phyloP scores from a whole-genome alignment of 2,797 vertebrate species.

The Acipenser ruthenus region DNA sequence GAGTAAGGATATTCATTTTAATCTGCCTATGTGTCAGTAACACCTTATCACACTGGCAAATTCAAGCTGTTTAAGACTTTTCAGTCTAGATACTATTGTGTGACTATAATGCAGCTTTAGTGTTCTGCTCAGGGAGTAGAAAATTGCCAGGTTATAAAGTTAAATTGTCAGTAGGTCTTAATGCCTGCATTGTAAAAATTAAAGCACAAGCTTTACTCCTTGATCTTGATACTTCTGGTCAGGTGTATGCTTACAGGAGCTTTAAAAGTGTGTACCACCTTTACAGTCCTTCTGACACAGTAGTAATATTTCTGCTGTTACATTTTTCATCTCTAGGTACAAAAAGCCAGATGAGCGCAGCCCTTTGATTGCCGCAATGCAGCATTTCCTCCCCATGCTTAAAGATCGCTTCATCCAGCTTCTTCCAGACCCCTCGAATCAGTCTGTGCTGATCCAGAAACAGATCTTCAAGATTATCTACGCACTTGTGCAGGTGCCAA shows the following conservation, averaged over 20 bases:
- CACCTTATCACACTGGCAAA: constrained; percentile 8
- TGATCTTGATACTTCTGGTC: neutral
- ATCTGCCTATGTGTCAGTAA: constrained; percentile 12
- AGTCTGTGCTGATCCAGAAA: constrained; percentile 96
- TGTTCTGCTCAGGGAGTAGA: too few species aligned
- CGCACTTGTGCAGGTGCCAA: constrained; percentile 89
- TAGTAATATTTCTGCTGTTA: constrained; percentile 17
- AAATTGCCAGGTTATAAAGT: too few species aligned
- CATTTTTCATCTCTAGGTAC: constrained; percentile 59
- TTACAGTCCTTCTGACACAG: neutral
- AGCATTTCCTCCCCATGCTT: constrained; percentile 94
- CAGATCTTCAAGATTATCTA: constrained; percentile 99
- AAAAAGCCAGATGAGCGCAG: constrained; percentile 95
- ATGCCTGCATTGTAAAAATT: too few species aligned
- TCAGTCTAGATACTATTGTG: too few species aligned
- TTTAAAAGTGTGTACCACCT: too few species aligned
- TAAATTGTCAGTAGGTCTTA: too few species aligned
- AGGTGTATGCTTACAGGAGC: neutral
- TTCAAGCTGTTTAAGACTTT: neutral
- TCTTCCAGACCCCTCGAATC: constrained; percentile 80
- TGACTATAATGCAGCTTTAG: constrained; percentile 23
- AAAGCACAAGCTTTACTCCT: too few species aligned
- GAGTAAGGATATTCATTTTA: constrained; percentile 67
- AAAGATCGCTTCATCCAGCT: constrained; percentile 94
- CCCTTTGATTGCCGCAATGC: constrained; percentile 94